A percentile compares a stretch with the other conserved stretches of the same genome.
Evolutionary conservation across 2,888 invertebrate species (phyloP).

Genomic region (Biston stratarius): DNA sequence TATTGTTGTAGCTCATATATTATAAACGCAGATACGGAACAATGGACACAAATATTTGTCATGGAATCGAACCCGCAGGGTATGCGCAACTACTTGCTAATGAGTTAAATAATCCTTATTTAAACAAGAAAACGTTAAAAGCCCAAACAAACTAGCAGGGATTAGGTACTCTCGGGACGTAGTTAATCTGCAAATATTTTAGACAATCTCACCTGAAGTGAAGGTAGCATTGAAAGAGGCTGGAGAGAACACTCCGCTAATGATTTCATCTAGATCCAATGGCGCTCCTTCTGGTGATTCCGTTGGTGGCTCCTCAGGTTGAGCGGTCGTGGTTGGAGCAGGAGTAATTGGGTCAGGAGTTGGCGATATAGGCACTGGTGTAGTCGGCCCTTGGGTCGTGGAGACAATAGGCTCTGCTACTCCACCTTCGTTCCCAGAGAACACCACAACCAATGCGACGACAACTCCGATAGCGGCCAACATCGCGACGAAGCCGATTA

Average conservation of each 20-base stretch:
- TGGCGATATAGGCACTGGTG: constrained; percentile 39
- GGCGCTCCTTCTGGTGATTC: constrained; percentile 45
- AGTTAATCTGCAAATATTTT: background rate
- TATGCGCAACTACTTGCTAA: no score
- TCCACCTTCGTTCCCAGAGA: constrained; percentile 74
- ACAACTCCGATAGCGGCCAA: constrained; percentile 86
- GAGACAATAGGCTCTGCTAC: constrained; percentile 60
- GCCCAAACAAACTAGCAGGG: no score
- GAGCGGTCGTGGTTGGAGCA: constrained; percentile 35
- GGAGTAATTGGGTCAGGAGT: constrained; percentile 45
- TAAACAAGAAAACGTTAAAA: no score
- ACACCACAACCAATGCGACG: constrained; percentile 86
- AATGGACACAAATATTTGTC: no score
- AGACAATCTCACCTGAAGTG: constrained; percentile 70
- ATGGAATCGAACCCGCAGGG: no score
- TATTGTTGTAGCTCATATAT: no score
- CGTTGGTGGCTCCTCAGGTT: constrained; percentile 49
- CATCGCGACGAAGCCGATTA: constrained; percentile 85
- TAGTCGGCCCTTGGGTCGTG: constrained; percentile 59
- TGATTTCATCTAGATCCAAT: constrained; percentile 89
- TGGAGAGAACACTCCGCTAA: constrained; percentile 89
- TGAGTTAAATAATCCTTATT: no score
- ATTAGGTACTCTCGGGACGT: no score
- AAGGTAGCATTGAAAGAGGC: constrained; percentile 93
- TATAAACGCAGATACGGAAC: no score